Evolutionary conservation across 2,888 invertebrate genomes (phyloP).

Genomic region (Crepidodera aurea): DNA sequence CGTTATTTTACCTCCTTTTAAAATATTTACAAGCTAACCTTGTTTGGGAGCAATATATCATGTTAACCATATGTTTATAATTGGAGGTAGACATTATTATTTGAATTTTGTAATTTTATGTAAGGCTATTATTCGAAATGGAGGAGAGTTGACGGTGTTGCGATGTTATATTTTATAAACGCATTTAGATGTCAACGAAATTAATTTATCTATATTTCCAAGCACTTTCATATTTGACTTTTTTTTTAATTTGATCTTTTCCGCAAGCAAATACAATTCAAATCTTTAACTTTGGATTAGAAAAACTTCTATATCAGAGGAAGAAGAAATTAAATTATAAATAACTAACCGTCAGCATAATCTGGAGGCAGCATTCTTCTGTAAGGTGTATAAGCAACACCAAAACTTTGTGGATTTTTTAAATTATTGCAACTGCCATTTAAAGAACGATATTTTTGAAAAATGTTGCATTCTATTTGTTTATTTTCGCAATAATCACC

Average conservation of each 20-base stretch:
- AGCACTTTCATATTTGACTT: too few relatives aligned
- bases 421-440: conserved; percentile 84
- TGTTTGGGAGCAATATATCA: neutral
- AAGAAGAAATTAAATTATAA: too few relatives aligned
- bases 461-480: conserved; percentile 44
- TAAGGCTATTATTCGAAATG: too few relatives aligned
- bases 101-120: too few relatives aligned
- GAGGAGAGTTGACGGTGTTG: too few relatives aligned
- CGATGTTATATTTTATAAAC: too few relatives aligned
- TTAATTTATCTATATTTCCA: too few relatives aligned
- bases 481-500: conserved; percentile 45
- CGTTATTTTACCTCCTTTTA: neutral
- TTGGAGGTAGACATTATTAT: neutral
- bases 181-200: too few relatives aligned
- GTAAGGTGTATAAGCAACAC: conserved; percentile 78
- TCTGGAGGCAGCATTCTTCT: conserved; percentile 76
- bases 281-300: too few relatives aligned
- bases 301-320: too few relatives aligned
- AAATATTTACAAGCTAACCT: neutral
- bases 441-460: conserved; percentile 68
- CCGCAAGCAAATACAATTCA: too few relatives aligned
- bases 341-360: conserved; percentile 79
- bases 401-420: conserved; percentile 70
- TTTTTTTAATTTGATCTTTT: too few relatives aligned
- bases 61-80: neutral